These are phyloP conservation scores for Triplophysa yarkandensis DNA, from an alignment of 2,797 vertebrate genomes.

Conservation along the genomic window DNA sequence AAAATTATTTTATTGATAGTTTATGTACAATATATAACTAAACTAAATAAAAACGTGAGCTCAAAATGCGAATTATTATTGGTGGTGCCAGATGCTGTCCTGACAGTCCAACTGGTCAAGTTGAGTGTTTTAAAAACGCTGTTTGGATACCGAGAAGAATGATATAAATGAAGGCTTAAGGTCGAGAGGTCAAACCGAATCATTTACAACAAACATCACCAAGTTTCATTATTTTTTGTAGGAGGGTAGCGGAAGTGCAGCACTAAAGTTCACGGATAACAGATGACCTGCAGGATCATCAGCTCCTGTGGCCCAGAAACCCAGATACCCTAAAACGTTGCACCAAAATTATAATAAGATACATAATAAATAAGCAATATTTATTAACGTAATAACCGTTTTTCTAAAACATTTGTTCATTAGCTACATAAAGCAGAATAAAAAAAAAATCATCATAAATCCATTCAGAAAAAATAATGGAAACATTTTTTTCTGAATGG, in stretches of 20 bases:
- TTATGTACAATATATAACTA: no score
- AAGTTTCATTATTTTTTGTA: conserved; percentile 91
- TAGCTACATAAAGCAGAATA: no score
- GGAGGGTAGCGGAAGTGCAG: conserved; percentile 82
- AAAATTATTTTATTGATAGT: background rate
- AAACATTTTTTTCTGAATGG: no score
- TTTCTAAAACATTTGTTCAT: no score
- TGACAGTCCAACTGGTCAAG: conserved; percentile 41
- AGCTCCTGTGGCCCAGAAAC: conserved; percentile 35
- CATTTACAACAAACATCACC: conserved; percentile 91
- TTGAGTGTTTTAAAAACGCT: conserved; percentile 65
- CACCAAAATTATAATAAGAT: background rate
- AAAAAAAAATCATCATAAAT: no score
- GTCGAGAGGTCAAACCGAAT: conserved; percentile 87
- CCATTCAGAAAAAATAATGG: no score
- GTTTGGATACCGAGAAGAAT: conserved; percentile 67
- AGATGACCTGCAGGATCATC: conserved; percentile 73
- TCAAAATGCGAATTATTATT: background rate
- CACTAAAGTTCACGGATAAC: conserved; percentile 86
- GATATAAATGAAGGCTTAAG: conserved; percentile 81
- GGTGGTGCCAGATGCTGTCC: background rate
- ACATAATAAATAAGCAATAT: no score
- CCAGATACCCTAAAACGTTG: background rate
- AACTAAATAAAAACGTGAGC: no score
- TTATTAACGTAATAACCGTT: no score